Conservation (phyloP, 2,113 vertebrate species). For the Seriola quinqueradiata region DNA sequence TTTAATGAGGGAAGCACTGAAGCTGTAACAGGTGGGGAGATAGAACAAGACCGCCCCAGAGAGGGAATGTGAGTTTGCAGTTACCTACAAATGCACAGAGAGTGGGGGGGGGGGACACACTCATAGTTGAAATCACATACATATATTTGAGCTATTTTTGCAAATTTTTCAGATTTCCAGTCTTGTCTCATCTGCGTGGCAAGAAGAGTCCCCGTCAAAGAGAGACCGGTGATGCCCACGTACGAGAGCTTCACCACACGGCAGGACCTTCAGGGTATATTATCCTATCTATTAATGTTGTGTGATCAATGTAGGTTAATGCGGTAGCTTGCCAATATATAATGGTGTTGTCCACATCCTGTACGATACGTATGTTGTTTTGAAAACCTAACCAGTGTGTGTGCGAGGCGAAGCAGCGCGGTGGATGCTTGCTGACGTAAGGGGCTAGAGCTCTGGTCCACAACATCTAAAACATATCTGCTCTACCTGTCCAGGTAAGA, state of each 20-base stretch:
- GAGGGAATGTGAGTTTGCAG: neutral
- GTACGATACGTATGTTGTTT: neutral
- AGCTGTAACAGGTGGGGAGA: neutral
- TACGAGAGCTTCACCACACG: conserved; percentile 97
- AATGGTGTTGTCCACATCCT: neutral
- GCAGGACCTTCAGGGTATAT: conserved; percentile 93
- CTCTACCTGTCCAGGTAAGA: conserved; percentile 88
- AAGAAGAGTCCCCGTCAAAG: conserved; percentile 94
- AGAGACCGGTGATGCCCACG: conserved; percentile 88
- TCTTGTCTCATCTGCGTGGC: conserved; percentile 99
- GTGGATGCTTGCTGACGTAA: too few species aligned
- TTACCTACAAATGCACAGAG: neutral
- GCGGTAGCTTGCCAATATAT: too few species aligned
- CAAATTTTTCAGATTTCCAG: conserved; percentile 90
- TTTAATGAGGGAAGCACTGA: conserved; percentile 1
- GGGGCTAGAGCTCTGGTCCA: too few species aligned
- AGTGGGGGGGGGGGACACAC: neutral
- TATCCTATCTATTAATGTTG: neutral
- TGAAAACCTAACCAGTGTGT: neutral
- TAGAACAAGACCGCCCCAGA: conserved; percentile 5
- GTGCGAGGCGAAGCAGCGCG: too few species aligned
- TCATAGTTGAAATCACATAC: neutral
- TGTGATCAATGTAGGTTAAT: neutral
- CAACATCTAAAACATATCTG: too few species aligned
- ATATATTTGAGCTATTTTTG: neutral